Evolutionary conservation across 2,888 invertebrate species (phyloP), one percentile per base, ranked within the genome.

Genomic region (Selenia dentaria): DNA sequence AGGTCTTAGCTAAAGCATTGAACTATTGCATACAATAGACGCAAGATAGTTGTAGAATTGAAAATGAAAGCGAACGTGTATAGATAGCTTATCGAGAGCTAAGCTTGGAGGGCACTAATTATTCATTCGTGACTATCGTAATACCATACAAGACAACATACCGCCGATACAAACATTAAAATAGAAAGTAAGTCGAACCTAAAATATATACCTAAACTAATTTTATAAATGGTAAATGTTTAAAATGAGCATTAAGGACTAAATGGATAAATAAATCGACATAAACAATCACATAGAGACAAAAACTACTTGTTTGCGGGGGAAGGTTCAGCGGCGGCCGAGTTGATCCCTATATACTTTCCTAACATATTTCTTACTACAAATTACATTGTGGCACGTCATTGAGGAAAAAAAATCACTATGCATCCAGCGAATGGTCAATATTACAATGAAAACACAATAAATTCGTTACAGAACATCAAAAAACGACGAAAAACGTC

Each of bases 331-430:
- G 78, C 60, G 61, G 64, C 58, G 33, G 68, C 80, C 61, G 79
- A 72, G 50, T 76, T 74, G 78, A 74, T 79, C 80, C 80, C 79
- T 70, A 67, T 66, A 67, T 64, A 57, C 59, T 67, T 64, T 66
- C 69, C 67, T 72, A 74, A 16, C 67, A 76, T 77, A 80, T 74
- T 74, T 71, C 63, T 70, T 77, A 79, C 74, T 84, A 86, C 74
- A 83, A 78, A 76, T 82, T 79, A 83, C 73, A 81, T 83, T 88
- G 86, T 90, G 89, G 89, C 89, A 90, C 89, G 77, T 85, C 77
- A 74, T 77, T 66, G 69, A 78, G 81, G 83, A 80, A 78, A 78
- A 70, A 68, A 56, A 58, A 57, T 59, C 61, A 61, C 66, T 65
- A 63, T 64, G 62, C 73, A 68, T 74, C 71, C 73, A 67, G 70